These are phyloP conservation scores for Polydrusus cervinus DNA, from an alignment of 2,888 invertebrate species.

Conservation along the genomic window DNA sequence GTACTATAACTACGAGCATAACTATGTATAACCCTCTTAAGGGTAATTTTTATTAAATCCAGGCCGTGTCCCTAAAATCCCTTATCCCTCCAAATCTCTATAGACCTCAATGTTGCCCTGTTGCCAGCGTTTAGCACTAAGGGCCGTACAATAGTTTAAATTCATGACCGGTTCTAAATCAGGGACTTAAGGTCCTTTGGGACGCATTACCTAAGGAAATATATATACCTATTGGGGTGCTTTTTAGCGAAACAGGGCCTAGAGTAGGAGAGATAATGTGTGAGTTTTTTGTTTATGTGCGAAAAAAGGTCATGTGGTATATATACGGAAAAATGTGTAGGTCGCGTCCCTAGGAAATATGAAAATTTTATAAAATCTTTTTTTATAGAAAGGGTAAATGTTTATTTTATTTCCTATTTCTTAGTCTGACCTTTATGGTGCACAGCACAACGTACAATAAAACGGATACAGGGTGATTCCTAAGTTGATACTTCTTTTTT, in stretches of 20 bases:
- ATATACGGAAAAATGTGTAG: not conserved
- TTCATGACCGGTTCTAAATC: slow-evolving; percentile 37
- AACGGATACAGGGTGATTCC: too few relatives aligned
- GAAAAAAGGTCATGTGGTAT: slow-evolving; percentile 10
- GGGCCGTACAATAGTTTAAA: slow-evolving; percentile 41
- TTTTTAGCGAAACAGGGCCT: slow-evolving; percentile 26
- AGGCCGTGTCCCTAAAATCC: slow-evolving; percentile 9
- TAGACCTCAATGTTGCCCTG: slow-evolving; percentile 27
- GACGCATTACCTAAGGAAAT: slow-evolving; percentile 36
- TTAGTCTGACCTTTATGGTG: too few relatives aligned
- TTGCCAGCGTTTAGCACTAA: slow-evolving; percentile 24
- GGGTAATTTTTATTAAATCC: slow-evolving; percentile 20
- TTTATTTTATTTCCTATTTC: too few relatives aligned
- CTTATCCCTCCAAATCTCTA: slow-evolving; percentile 13
- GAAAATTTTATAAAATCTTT: not conserved
- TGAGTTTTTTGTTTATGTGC: slow-evolving; percentile 24
- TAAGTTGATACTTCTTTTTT: too few relatives aligned
- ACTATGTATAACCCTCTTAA: slow-evolving; percentile 7
- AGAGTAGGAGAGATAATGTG: slow-evolving; percentile 8
- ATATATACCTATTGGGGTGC: slow-evolving; percentile 30
- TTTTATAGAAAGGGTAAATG: too few relatives aligned
- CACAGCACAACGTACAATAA: too few relatives aligned
- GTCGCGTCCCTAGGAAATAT: not conserved
- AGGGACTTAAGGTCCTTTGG: slow-evolving; percentile 29
- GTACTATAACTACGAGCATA: not conserved